Evolutionary conservation across 2,888 invertebrate species (phyloP), one percentile per base, ranked within the genome.

Genomic region (Pammene fasciana): DNA sequence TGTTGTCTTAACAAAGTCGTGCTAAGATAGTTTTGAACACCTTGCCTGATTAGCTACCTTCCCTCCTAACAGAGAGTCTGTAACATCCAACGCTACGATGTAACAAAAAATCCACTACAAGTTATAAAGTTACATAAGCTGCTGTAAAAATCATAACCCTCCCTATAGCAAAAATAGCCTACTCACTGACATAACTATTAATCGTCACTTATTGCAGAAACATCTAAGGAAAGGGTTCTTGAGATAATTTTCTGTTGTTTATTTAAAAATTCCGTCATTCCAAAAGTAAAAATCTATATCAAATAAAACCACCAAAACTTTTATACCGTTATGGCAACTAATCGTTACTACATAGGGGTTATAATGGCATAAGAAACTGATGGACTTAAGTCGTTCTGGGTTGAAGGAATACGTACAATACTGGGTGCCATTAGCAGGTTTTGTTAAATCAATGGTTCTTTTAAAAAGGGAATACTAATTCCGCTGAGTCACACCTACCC

Each of bases 401-500:
- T n/a, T 41, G 41, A n/a, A 61, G 18, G 10, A 16, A 43, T 34
- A 34, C 9, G 59, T 52, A 62, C 85, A 89, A 88, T 86, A 86
- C 82, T 82, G 84, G 82, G 82, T 82, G 83, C 89, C 87, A 90
- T 91, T 89, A 91, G 86, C 85, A 81, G 83, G 82, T 83, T 84
- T 79, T 79, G 84, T 85, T 81, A 86, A 88, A 86, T 89, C 86
- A 86, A 87, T 86, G 86, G 85, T 82, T 84, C 83, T 86, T 83
- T 82, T 82, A 88, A 86, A 80, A 86, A 86, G 82, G 83, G 84
- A 85, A 85, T 83, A 82, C 80, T 77, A 79, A 86, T 87, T 87
- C 82, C 70, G 89, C 88, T 89, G 90, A 90, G 79, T 91, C 91
- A 91, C 81, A 80, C 76, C 80, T 82, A 82, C 86, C 87, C 86